These are phyloP conservation scores for Sminthurides aquaticus DNA, from an alignment of 2,888 invertebrate genomes.

Conservation along the genomic window DNA sequence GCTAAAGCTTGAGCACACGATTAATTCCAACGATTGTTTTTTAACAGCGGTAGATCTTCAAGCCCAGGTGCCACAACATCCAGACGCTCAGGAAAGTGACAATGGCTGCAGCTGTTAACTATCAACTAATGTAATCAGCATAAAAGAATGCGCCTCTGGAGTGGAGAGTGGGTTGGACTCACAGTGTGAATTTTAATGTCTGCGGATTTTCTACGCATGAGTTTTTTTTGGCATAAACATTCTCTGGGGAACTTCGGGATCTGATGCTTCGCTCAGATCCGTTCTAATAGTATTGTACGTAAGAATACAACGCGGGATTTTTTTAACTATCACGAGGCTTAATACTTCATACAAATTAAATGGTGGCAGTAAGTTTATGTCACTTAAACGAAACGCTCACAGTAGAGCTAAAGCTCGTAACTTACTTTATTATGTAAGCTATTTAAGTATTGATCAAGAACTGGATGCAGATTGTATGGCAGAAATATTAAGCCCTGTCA, in stretches of 20 bases:
- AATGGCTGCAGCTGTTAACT: conserved; percentile 74
- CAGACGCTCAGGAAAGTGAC: conserved; percentile 70
- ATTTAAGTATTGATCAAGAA: no score
- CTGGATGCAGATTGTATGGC: no score
- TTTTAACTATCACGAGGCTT: neutral
- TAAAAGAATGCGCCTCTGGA: neutral
- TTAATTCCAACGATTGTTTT: no score
- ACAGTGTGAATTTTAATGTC: neutral
- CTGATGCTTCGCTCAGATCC: no score
- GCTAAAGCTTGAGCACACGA: no score
- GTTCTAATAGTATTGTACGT: no score
- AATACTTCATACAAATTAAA: neutral
- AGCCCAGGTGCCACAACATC: conserved; percentile 71
- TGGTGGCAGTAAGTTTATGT: neutral
- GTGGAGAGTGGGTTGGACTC: neutral
- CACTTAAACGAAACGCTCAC: neutral
- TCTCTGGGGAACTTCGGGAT: no score
- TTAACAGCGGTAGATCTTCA: conserved; percentile 78
- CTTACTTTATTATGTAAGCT: neutral
- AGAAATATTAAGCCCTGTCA: no score
- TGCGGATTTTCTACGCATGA: neutral
- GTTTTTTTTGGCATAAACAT: neutral
- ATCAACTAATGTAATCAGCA: neutral
- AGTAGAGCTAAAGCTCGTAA: neutral
- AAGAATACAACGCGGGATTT: neutral